Evolutionary conservation across 2,888 invertebrate species (phyloP).

Genomic region (Leptothorax acervorum): DNA sequence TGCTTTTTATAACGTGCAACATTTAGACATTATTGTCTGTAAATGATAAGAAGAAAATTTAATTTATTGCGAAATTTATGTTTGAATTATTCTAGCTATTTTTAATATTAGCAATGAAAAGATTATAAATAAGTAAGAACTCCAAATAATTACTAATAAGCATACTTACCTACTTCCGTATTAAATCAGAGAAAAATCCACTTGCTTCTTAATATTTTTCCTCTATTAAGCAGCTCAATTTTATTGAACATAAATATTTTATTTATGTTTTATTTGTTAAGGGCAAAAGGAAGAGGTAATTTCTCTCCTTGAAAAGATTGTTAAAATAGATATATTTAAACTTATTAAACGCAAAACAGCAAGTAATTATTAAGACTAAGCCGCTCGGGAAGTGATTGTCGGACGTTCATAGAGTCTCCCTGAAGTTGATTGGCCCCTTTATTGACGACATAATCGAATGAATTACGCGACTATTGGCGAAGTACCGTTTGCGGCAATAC

Average conservation of each 20-base stretch:
- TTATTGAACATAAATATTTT: background rate
- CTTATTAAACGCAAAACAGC: conserved; percentile 1
- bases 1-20: background rate
- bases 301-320: background rate
- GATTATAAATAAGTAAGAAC: background rate
- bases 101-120: conserved; percentile 1
- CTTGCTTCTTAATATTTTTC: background rate
- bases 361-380: conserved; percentile 39
- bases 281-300: background rate
- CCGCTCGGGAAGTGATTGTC: conserved; percentile 41
- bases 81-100: background rate
- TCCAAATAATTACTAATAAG: background rate
- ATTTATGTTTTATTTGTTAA: background rate
- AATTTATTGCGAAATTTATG: background rate
- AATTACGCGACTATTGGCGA: conserved; percentile 41
- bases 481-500: conserved; percentile 23
- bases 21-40: background rate
- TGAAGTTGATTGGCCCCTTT: conserved; percentile 51
- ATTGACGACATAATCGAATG: conserved; percentile 45
- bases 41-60: background rate
- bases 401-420: conserved; percentile 35
- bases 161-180: background rate
- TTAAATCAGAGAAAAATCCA: background rate
- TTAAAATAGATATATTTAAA: background rate
- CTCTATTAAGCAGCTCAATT: background rate